Percentiles rank a stretch among this genome's conserved stretches.
Conservation (phyloP, 2,797 vertebrate genomes). For the Anniella stebbinsi region DNA sequence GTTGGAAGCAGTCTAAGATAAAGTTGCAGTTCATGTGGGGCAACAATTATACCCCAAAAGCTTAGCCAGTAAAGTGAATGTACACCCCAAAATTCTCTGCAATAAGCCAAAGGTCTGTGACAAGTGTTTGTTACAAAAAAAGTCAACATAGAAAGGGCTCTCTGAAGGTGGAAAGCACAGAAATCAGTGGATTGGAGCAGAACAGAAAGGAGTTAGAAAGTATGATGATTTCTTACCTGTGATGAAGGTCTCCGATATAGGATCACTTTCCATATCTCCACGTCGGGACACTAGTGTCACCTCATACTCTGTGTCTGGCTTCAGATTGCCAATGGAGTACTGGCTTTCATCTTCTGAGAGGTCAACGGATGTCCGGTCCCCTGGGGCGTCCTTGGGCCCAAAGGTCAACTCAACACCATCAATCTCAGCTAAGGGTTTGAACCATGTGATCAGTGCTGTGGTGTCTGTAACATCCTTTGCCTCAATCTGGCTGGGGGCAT, state of each 20-base stretch:
- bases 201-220: background rate
- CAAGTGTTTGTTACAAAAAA: background rate
- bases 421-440: conserved; percentile 90
- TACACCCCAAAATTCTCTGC: background rate
- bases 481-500: conserved; percentile 91
- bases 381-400: conserved; percentile 82
- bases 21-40: background rate
- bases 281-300: conserved; percentile 87
- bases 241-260: conserved; percentile 87
- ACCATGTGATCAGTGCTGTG: conserved; percentile 93
- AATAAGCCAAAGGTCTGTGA: background rate
- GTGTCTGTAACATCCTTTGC: conserved; percentile 93
- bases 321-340: conserved; percentile 89
- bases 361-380: conserved; percentile 85
- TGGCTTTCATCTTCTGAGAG: conserved; percentile 90
- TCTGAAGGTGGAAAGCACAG: background rate
- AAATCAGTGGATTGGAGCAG: background rate
- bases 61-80: background rate
- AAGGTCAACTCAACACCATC: conserved; percentile 89
- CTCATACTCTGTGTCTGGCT: conserved; percentile 92
- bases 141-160: background rate
- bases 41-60: background rate
- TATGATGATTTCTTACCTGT: conserved; percentile 83
- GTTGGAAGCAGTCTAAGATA: background rate
- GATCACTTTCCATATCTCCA: conserved; percentile 86